Conservation (phyloP, 2,888 invertebrate species). For the Phengaris alcon region DNA sequence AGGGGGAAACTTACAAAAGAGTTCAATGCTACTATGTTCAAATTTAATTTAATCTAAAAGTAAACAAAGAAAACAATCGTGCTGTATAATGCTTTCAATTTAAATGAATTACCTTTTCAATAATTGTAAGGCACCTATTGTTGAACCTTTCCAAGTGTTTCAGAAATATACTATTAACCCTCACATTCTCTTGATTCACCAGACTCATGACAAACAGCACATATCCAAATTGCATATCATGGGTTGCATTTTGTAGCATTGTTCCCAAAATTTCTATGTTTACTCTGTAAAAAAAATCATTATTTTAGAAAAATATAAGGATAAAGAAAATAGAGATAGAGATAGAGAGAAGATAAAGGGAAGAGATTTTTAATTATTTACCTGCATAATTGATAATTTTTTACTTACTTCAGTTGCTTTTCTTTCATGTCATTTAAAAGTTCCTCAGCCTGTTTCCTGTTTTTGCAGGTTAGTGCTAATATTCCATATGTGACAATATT, state of each 20-base stretch:
- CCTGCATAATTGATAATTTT: too few relatives aligned
- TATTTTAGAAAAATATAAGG: too few relatives aligned
- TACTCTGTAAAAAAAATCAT: constrained; percentile 69
- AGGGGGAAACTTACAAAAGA: too few relatives aligned
- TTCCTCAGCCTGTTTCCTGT: constrained; percentile 80
- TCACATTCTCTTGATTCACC: constrained; percentile 80
- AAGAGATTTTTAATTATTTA: too few relatives aligned
- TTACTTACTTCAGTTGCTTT: constrained; percentile 80
- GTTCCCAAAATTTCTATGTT: constrained; percentile 88
- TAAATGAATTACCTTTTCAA: constrained; percentile 57
- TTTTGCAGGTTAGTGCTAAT: constrained; percentile 87
- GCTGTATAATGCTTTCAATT: too few relatives aligned
- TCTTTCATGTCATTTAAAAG: constrained; percentile 85
- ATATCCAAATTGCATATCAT: constrained; percentile 81
- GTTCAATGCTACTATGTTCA: too few relatives aligned
- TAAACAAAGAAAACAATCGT: too few relatives aligned
- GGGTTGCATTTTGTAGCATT: constrained; percentile 83
- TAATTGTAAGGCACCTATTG: constrained; percentile 72
- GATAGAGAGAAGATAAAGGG: too few relatives aligned
- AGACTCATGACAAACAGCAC: constrained; percentile 84
- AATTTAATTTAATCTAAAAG: too few relatives aligned
- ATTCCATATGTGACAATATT: constrained; percentile 93
- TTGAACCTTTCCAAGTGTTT: constrained; percentile 82
- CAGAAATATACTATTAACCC: constrained; percentile 81
- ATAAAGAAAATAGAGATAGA: too few relatives aligned